Conservation (phyloP, 2,113 vertebrate species). For the Tinamus guttatus region DNA sequence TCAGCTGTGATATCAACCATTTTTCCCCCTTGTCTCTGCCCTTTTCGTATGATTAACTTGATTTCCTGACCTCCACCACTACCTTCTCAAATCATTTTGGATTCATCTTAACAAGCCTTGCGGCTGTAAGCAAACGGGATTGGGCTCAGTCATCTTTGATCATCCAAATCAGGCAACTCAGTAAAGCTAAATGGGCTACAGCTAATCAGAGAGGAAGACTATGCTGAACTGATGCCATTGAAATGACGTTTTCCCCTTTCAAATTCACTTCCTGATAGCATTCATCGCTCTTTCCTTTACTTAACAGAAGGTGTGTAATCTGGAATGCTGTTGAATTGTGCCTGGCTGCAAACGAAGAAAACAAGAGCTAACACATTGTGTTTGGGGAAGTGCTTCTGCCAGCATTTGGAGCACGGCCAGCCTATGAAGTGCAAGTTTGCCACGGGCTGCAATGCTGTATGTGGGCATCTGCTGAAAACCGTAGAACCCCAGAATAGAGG, state of each 20-base stretch:
- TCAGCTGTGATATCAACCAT: background rate
- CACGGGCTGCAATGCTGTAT: background rate
- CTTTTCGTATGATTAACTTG: background rate
- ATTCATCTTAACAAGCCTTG: background rate
- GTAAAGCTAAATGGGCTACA: background rate
- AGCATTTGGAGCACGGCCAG: conserved; percentile 5
- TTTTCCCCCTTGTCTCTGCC: background rate
- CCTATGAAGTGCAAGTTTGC: background rate
- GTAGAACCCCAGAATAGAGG: background rate
- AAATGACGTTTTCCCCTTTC: rapidly evolving
- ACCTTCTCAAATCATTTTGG: background rate
- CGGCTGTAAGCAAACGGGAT: background rate
- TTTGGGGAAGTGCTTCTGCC: background rate
- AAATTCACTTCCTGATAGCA: background rate
- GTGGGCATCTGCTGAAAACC: background rate
- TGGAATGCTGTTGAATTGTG: conserved; percentile 10
- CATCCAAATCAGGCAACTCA: background rate
- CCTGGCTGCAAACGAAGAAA: conserved; percentile 14
- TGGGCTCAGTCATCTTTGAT: background rate
- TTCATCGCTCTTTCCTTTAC: background rate
- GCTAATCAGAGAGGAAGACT: background rate
- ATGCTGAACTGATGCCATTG: background rate
- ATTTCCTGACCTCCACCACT: background rate
- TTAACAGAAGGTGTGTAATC: conserved; percentile 15
- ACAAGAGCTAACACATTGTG: background rate